Percentiles rank a stretch among this genome's conserved stretches.
Conservation (phyloP, 1,140 invertebrate species). For the Dufourea novaeangliae region DNA sequence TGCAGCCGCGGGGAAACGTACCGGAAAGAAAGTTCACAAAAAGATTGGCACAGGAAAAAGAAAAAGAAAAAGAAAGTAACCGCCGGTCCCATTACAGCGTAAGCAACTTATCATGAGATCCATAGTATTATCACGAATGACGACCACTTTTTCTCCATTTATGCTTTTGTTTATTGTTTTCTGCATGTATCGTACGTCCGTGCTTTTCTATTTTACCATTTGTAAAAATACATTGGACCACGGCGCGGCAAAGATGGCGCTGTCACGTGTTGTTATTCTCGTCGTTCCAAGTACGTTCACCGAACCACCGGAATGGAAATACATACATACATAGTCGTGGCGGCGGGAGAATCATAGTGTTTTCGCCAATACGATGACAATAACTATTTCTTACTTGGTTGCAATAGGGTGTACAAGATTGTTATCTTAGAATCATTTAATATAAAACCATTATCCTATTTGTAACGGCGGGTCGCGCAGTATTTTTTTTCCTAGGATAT, state of each 20-base stretch:
- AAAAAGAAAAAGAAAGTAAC: slow-evolving; percentile 24
- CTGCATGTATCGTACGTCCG: neutral
- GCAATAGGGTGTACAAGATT: too few relatives aligned
- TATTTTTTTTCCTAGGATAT: too few relatives aligned
- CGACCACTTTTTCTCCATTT: too few relatives aligned
- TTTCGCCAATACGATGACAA: neutral
- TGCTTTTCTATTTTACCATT: neutral
- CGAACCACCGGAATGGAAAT: slow-evolving; percentile 35
- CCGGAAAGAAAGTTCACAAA: slow-evolving; percentile 5
- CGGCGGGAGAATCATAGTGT: neutral
- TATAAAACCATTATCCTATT: too few relatives aligned
- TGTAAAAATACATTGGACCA: slow-evolving; percentile 26
- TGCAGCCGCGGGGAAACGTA: neutral
- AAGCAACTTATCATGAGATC: neutral
- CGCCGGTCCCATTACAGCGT: neutral
- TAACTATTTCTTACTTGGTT: too few relatives aligned
- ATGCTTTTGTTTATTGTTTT: too few relatives aligned
- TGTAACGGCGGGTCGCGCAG: too few relatives aligned
- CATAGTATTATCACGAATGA: neutral
- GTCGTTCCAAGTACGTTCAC: slow-evolving; percentile 25
- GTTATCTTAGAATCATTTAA: too few relatives aligned
- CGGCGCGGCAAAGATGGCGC: neutral
- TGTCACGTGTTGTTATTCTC: slow-evolving; percentile 39
- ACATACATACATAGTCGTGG: too few relatives aligned
- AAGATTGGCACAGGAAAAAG: slow-evolving; percentile 7